A percentile compares a stretch with the other conserved stretches of the same genome.
Evolutionary conservation across 1,140 invertebrate species (phyloP).

Genomic region (Neoseiulus cucumeris): DNA sequence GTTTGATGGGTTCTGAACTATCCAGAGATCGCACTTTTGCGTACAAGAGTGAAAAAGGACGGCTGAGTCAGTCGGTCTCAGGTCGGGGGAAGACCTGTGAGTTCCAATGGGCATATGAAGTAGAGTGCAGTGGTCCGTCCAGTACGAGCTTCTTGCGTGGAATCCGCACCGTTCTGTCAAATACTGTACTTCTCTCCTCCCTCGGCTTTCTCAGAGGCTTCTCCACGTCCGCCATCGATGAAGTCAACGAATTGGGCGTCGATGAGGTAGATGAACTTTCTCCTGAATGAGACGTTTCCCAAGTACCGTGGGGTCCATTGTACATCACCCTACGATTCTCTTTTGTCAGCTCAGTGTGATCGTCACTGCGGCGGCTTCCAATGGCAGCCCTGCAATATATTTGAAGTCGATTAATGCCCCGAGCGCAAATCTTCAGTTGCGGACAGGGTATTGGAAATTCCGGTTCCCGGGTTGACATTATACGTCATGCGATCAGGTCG

Average conservation of each 20-base stretch:
- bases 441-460: too few relatives aligned
- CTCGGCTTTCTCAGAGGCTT: background rate
- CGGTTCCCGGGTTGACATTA: too few relatives aligned
- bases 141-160: constrained; percentile 9
- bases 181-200: constrained; percentile 7
- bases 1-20: too few relatives aligned
- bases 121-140: constrained; percentile 5
- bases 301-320: background rate
- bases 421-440: too few relatives aligned
- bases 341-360: background rate
- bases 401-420: too few relatives aligned
- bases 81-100: constrained; percentile 3
- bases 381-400: background rate
- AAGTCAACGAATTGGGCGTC: background rate
- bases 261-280: background rate
- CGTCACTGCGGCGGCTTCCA: background rate
- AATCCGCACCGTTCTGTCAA: constrained; percentile 10
- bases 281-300: background rate
- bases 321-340: constrained; percentile 8
- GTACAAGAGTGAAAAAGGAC: background rate
- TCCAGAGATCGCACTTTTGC: too few relatives aligned
- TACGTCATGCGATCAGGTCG: too few relatives aligned
- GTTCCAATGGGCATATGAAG: constrained; percentile 4
- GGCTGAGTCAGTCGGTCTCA: background rate
- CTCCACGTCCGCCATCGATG: constrained; percentile 10